Evolutionary conservation across 2,888 invertebrate species (phyloP).

Genomic region (Caenorhabditis macrosperma): DNA sequence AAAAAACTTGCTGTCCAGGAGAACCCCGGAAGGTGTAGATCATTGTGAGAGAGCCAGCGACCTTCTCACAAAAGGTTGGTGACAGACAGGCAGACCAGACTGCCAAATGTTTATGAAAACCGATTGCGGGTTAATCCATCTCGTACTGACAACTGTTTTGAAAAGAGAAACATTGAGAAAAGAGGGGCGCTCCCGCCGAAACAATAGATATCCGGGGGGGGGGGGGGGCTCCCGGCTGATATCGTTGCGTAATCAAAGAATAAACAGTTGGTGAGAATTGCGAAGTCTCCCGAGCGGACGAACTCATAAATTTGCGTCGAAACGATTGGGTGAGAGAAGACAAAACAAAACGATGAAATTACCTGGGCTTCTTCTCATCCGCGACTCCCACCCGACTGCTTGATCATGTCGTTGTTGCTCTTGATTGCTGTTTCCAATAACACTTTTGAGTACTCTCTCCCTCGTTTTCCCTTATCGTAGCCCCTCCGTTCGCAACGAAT

Average conservation of each 20-base stretch:
- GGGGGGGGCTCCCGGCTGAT: constrained; percentile 31
- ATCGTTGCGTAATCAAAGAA: constrained; percentile 55
- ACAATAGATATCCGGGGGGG: constrained; percentile 33
- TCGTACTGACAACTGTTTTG: constrained; percentile 58
- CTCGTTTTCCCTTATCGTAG: constrained; percentile 26
- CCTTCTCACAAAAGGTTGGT: constrained; percentile 30
- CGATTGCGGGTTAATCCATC: constrained; percentile 57
- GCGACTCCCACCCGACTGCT: constrained; percentile 24
- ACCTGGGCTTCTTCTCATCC: constrained; percentile 30
- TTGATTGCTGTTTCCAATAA: constrained; percentile 44
- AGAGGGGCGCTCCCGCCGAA: constrained; percentile 18
- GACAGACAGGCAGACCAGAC: constrained; percentile 20
- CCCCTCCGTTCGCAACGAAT: constrained; percentile 2
- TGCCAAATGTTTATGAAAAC: constrained; percentile 43
- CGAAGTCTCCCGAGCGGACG: constrained; percentile 1
- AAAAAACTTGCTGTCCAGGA: constrained; percentile 25
- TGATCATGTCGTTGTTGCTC: constrained; percentile 53
- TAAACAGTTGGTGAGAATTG: constrained; percentile 56
- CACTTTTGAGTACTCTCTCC: constrained; percentile 40
- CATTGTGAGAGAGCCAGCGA: constrained; percentile 19
- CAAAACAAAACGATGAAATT: constrained; percentile 56
- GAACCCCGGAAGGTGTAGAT: constrained; percentile 52
- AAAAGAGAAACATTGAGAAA: constrained; percentile 40
- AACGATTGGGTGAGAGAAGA: constrained; percentile 48
- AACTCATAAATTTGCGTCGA: constrained; percentile 53